Evolutionary conservation across 1,140 invertebrate genomes (phyloP), one percentile per base, ranked within the genome.

Genomic region (Colletes gigas): DNA sequence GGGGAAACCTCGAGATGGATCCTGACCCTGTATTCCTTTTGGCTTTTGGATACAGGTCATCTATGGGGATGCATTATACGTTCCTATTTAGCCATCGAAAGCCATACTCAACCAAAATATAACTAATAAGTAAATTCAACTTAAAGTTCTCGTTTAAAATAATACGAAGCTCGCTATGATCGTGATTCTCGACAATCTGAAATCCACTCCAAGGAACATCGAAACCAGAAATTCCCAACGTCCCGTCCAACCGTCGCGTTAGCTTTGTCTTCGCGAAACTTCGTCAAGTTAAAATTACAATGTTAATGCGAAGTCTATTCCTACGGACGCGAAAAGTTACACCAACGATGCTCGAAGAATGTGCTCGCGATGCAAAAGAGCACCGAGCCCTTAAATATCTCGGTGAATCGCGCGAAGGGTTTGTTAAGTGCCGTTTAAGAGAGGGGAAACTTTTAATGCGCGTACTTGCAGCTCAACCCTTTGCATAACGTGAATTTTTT

Each of bases 1-100:
- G 60, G 71, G 41, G 50, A 44, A 74, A 63, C 21, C 15, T 50
- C 62, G 68, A 66, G 71, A 59, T 66, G 67, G n/a, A 78, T 72
- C 59, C 30, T 55, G 50, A 65, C 65, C 19, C 52, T 39, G 30
- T 68, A 59, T 55, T 83, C 9, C 30, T 60, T 69, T 71, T 41
- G 47, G 6, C 4, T 60, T 19, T 54, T 39, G 6, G 10, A 5
- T 14, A 5, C 10, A 9, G 6, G 10, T 8, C n/a, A 15, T 54
- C 9, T 47, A 68, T n/a, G 9, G 19, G 2, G 19, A 5, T 21
- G 9, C 10, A 21, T 68, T 15, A 17, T 52, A 9, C 14, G 4
- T 68, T 54, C 14, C 66, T 44, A 14, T 50, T 21, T 68, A 4
- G 44, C 9, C 0, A 6, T 8, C 44, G 1, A 47, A 6, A 9